Base-by-base conservation (phyloP, 2,888 invertebrate genomes). In the Troglohyphantes excavatus region DNA sequence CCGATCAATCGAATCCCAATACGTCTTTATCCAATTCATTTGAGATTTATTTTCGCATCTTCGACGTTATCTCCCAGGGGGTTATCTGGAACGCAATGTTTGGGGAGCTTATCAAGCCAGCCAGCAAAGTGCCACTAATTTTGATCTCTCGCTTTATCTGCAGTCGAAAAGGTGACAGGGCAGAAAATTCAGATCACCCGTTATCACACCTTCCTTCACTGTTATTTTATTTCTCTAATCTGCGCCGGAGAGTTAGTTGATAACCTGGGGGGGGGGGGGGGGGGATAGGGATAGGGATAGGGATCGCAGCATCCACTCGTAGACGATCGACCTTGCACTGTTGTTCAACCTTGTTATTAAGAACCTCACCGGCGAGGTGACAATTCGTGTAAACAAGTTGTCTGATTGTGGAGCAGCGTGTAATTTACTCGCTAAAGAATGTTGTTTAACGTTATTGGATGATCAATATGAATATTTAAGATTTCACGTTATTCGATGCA, bases 291-390 rank as follows among this genome's bases (percentile, higher is more conserved):
- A 39, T 39, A n/a, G 33, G 33, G 33, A n/a, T 33, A 46, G 27
- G 73, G 73, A 43, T 78, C 85, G 59, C 61, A n/a, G 26, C 70
- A 68, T 3, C 61, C 72, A 79, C 75, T 85, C 76, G 67, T 85
- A 7, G 5, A 17, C 5, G 19, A 13, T 33, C 87, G 87, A 87
- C 87, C 87, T 87, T 87, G 87, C 78, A 87, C 87, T 87, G 63
- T 87, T 87, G 65, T 79, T 73, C 87, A 72, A 65, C 87, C 79
- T 87, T 87, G 87, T 87, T 70, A 27, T n/a, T 26, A 27, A 19
- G n/a, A 19, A 17, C 11, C 43, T 68, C 29, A 23, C 13, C 33
- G 13, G 26, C 68, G 23, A 61, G 65, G 27, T 27, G 67, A 85
- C 75, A 67, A 67, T 9, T 33, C 70, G 7, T 63, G 87, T 87